A percentile compares a stretch with the other conserved stretches of the same genome.
phyloP scores from a whole-genome alignment of 2,113 vertebrate genomes.

The Erythrolamprus reginae region DNA sequence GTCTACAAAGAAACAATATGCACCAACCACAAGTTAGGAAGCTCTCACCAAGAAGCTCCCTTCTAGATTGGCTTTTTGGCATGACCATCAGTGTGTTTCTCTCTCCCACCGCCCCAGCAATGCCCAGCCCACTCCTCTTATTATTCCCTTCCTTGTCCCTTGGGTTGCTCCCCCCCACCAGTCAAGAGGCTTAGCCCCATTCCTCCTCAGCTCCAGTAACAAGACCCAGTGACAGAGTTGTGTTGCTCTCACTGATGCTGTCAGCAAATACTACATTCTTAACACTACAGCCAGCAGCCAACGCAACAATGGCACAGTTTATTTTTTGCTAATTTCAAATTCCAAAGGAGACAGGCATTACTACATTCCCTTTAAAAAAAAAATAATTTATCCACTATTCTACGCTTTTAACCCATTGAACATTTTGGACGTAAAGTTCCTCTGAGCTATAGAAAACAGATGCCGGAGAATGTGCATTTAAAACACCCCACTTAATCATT shows the following conservation, averaged over 20 bases:
- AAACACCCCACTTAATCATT: conserved; percentile 65
- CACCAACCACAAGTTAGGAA: neutral
- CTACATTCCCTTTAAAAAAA: conserved; percentile 47
- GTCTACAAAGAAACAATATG: too few relatives aligned
- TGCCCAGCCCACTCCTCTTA: neutral
- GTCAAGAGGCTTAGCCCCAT: neutral
- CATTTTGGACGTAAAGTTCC: conserved; percentile 61
- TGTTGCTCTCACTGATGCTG: conserved; percentile 22
- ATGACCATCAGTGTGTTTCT: neutral
- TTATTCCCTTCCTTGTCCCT: neutral
- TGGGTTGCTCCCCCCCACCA: neutral
- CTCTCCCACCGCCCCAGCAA: neutral
- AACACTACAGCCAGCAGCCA: conserved; percentile 26
- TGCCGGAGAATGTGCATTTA: conserved; percentile 54
- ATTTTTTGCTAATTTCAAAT: conserved; percentile 59
- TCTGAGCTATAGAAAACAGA: conserved; percentile 69
- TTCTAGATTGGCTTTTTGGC: neutral
- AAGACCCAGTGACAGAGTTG: conserved; percentile 25
- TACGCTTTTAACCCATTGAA: conserved; percentile 49
- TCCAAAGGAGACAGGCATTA: conserved; percentile 51
- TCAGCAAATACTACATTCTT: conserved; percentile 23
- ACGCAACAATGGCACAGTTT: conserved; percentile 41
- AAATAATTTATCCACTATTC: conserved; percentile 64
- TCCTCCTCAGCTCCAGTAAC: neutral
- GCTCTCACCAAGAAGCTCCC: too few relatives aligned